Percentiles rank a stretch among this genome's conserved stretches.
These are phyloP conservation scores for Psettodes erumei DNA, from an alignment of 2,113 vertebrate species.

Conservation along the genomic window DNA sequence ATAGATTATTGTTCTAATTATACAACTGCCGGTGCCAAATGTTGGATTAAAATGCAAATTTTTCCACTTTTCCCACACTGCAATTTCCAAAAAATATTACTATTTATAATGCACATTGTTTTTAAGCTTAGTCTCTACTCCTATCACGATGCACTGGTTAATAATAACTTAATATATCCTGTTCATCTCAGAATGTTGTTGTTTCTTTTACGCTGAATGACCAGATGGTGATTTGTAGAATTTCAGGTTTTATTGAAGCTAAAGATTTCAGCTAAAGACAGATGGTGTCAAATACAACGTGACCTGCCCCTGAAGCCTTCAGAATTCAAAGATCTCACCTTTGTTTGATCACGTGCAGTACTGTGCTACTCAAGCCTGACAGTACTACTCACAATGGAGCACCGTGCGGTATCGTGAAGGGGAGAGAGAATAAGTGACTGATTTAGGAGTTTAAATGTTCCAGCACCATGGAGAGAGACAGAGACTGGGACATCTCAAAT, in stretches of 20 bases:
- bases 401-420: constrained; percentile 4
- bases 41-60: background rate
- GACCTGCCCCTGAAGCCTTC: background rate
- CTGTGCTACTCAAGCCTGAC: background rate
- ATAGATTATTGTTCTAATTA: background rate
- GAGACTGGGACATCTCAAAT: constrained; percentile 32
- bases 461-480: constrained; percentile 18
- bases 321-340: background rate
- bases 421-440: constrained; percentile 20
- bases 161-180: background rate
- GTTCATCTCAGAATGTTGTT: background rate
- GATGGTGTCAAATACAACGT: background rate
- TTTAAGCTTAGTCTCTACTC: too few relatives aligned
- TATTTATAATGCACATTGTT: background rate
- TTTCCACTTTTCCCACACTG: background rate
- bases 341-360: background rate
- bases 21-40: background rate
- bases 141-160: background rate
- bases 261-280: background rate
- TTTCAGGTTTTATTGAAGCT: background rate
- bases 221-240: background rate
- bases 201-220: background rate
- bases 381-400: constrained; percentile 1
- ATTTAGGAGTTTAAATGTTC: constrained; percentile 34
- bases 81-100: background rate